phyloP scores from a whole-genome alignment of 35 echinoderm and acorn worm genomes.

The Chiridota heheva region DNA sequence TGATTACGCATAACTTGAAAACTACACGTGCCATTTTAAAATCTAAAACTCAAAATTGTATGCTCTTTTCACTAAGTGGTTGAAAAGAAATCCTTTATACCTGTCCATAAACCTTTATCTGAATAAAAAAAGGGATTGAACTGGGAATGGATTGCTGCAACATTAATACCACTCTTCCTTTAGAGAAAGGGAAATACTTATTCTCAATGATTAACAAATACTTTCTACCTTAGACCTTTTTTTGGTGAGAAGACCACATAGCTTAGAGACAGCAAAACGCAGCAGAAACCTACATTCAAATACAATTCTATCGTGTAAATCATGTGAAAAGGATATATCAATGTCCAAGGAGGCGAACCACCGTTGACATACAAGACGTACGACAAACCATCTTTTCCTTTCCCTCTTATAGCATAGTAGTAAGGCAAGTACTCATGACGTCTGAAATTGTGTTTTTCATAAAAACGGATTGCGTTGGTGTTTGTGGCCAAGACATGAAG shows the following conservation, averaged over 20 bases:
- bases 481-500: constrained; percentile 95
- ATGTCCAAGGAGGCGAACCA: constrained; percentile 92
- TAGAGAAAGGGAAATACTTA: not conserved
- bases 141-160: too few species aligned
- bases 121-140: too few species aligned
- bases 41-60: too few species aligned
- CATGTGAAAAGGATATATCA: constrained; percentile 99
- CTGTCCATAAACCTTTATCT: too few species aligned
- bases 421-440: constrained; percentile 89
- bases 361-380: constrained; percentile 94
- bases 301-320: not conserved
- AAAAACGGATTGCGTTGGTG: constrained; percentile 88
- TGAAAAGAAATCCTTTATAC: too few species aligned
- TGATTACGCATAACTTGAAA: too few species aligned
- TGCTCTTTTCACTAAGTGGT: too few species aligned
- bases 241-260: not conserved
- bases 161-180: too few species aligned
- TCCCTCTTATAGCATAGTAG: constrained; percentile 85
- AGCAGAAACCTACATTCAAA: not conserved
- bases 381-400: constrained; percentile 83
- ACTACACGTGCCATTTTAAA: too few species aligned
- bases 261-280: not conserved
- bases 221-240: too few species aligned
- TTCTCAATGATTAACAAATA: too few species aligned
- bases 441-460: constrained; percentile 85